These are phyloP conservation scores for Hypena proboscidalis DNA, from an alignment of 2,888 invertebrate genomes.

Conservation along the genomic window DNA sequence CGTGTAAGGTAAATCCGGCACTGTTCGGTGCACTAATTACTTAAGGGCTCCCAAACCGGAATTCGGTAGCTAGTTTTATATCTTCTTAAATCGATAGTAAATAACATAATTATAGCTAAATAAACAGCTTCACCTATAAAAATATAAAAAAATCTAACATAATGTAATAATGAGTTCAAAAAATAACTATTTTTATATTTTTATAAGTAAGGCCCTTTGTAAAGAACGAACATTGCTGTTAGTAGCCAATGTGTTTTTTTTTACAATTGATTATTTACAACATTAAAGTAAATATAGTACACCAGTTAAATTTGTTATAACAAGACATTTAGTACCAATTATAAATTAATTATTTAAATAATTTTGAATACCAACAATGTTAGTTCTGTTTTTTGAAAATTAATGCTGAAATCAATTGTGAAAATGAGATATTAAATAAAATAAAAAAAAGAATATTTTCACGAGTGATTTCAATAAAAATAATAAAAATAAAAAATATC, in stretches of 20 bases:
- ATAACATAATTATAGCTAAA: no score
- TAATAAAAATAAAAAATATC: conserved; percentile 47
- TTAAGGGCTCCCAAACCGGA: no score
- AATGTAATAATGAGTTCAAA: no score
- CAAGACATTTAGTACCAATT: conserved; percentile 18
- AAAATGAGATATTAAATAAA: conserved; percentile 18
- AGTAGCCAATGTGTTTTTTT: conserved; percentile 40
- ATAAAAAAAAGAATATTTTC: conserved; percentile 29
- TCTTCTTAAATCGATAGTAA: no score
- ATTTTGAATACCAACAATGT: conserved; percentile 56
- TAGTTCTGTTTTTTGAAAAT: conserved; percentile 52
- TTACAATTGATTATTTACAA: conserved; percentile 33
- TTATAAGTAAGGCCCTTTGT: no score
- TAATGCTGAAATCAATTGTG: conserved; percentile 54
- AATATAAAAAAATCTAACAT: no score
- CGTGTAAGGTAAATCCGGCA: no score
- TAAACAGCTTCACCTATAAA: no score
- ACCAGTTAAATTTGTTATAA: conserved; percentile 20
- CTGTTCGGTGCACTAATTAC: no score
- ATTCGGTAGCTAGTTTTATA: no score
- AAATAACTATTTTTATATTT: no score
- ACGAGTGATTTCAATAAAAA: conserved; percentile 54
- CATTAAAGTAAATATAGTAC: conserved; percentile 36
- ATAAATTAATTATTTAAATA: conserved; percentile 9
- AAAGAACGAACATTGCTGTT: conserved; percentile 66